These are phyloP conservation scores for Myrmophylax atrothorax DNA, from an alignment of 2,113 vertebrate species.

Conservation along the genomic window DNA sequence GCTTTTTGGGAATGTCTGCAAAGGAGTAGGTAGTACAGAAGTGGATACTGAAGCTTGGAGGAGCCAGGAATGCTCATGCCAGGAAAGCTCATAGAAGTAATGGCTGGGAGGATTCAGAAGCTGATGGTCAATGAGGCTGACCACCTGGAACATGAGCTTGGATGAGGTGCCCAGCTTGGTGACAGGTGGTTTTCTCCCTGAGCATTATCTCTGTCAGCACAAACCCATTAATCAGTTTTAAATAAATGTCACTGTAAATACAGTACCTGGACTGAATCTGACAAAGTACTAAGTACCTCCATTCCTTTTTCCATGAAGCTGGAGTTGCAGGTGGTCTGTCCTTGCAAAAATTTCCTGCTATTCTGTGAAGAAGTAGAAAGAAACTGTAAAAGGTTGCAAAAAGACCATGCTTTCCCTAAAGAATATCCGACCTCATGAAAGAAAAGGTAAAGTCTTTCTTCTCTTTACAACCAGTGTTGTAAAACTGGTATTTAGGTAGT, in stretches of 20 bases:
- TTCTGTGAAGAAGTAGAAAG: not conserved
- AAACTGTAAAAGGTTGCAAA: not conserved
- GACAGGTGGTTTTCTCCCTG: conserved; percentile 31
- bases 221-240: conserved; percentile 41
- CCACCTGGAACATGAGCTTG: not conserved
- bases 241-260: not conserved
- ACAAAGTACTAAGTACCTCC: not conserved
- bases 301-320: not conserved
- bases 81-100: not conserved
- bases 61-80: not conserved
- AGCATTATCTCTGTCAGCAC: conserved; percentile 9
- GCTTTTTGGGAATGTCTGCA: not conserved
- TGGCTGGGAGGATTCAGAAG: not conserved
- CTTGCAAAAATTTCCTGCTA: not conserved
- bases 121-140: not conserved
- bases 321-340: not conserved
- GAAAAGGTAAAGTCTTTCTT: not conserved
- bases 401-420: not conserved
- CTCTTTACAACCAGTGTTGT: not conserved
- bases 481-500: conserved; percentile 26
- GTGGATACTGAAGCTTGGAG: not conserved
- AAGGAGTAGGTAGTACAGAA: not conserved
- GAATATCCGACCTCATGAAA: not conserved
- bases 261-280: not conserved
- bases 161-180: not conserved